Percentiles rank a stretch among this genome's conserved stretches.
These are phyloP conservation scores for Drosophila austrosaltans DNA, from an alignment of 2,888 invertebrate species.

Conservation along the genomic window DNA sequence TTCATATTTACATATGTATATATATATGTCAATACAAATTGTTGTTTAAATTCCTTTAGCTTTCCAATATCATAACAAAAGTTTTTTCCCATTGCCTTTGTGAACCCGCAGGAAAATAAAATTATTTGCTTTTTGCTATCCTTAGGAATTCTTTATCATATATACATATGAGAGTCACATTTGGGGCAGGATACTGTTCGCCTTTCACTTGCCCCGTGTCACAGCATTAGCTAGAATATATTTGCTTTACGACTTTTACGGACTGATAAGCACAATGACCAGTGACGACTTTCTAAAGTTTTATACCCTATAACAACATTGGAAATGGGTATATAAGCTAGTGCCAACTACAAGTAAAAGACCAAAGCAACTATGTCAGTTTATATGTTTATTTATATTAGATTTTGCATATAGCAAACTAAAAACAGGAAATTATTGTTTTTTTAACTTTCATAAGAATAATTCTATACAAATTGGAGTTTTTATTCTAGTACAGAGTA, in stretches of 20 bases:
- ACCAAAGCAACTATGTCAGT: neutral
- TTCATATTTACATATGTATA: constrained; percentile 1
- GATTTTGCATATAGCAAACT: no score
- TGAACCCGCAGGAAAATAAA: neutral
- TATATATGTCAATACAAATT: no score
- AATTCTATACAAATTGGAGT: neutral
- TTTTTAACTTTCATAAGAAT: neutral
- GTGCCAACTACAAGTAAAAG: neutral
- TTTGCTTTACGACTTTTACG: neutral
- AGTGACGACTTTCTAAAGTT: constrained; percentile 5
- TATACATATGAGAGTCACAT: neutral
- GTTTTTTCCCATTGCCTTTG: neutral
- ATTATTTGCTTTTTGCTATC: constrained; percentile 6
- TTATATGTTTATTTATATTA: no score
- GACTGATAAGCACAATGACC: constrained; percentile 6
- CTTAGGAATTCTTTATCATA: constrained; percentile 20
- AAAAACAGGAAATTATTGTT: no score
- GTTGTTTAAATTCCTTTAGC: no score
- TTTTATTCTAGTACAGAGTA: neutral
- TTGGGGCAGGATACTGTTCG: neutral
- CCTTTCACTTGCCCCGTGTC: neutral
- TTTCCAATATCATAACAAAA: no score
- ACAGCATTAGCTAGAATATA: neutral
- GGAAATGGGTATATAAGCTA: no score
- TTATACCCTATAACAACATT: neutral